Evolutionary conservation across 2,888 invertebrate genomes (phyloP), one percentile per base, ranked within the genome.

Genomic region (Deilephila porcellus): DNA sequence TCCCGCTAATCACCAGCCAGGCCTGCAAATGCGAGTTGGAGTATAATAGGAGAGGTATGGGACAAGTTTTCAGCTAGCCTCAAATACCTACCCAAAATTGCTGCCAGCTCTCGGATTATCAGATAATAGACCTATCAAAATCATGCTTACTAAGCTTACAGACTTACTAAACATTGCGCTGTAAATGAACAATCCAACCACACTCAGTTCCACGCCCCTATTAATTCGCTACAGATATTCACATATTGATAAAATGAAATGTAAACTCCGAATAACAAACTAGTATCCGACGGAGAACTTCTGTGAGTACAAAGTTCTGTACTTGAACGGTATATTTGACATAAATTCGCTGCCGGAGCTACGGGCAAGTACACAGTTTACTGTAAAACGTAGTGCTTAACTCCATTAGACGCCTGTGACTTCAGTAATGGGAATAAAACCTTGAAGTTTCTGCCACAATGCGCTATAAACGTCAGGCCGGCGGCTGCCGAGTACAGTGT

Each of bases 281-380:
- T 73, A 73, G 34, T 74, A 76, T 56, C 76, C 77, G 75, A 77
- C 76, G 71, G 70, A 76, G 76, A 82, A 80, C 71, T 79, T 80
- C 25, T 64, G 75, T 73, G 70, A 74, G 74, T 74, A 71, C 74
- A 78, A 71, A 76, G 77, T 77, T 76, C 73, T 74, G 74, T 79
- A 75, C 78, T 76, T 80, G 76, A 74, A 77, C 73, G 79, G 77
- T 80, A 76, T 76, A 71, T 77, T 80, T 78, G 79, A 78, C 77
- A 73, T 75, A 79, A 78, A 82, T 74, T 76, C 75, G 67, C 74
- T 72, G 71, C 71, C 34, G 75, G 71, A 76, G 78, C 78, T 80
- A 77, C 78, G 76, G 62, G 45, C 71, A 71, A 71, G 70, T 64
- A 73, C 62, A 73, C 62, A 53, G 71, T 71, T 73, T 70, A 70